phyloP scores from a whole-genome alignment of 2,797 vertebrate species.

The Gadopsis bispinosus region DNA sequence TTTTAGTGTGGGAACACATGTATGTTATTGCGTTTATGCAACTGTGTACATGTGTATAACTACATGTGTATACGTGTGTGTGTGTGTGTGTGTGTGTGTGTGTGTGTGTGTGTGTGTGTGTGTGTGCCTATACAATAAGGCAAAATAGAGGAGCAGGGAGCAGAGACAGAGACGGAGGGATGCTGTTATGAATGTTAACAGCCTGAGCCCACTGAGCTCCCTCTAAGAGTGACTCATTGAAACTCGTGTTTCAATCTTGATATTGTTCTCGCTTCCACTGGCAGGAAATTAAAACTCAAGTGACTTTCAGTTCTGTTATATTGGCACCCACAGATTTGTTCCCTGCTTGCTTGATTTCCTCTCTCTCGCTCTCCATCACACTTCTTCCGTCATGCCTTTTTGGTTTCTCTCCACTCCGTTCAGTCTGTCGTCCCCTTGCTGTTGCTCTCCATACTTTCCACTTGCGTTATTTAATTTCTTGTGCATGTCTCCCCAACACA shows the following conservation, averaged over 20 bases:
- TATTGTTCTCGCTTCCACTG: slow-evolving; percentile 69
- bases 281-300: slow-evolving; percentile 79
- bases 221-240: slow-evolving; percentile 72
- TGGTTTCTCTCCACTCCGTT: not conserved
- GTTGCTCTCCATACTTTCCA: not conserved
- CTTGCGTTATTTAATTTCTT: not conserved
- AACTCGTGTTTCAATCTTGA: slow-evolving; percentile 73
- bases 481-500: not conserved
- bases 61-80: slow-evolving; percentile 8
- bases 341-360: slow-evolving; percentile 31
- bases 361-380: slow-evolving; percentile 10
- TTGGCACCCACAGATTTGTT: slow-evolving; percentile 58
- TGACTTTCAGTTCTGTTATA: slow-evolving; percentile 57
- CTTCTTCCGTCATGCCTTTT: slow-evolving; percentile 25
- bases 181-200: slow-evolving; percentile 73
- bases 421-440: not conserved
- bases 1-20: slow-evolving; percentile 32
- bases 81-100: slow-evolving; percentile 16
- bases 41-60: not conserved
- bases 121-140: slow-evolving; percentile 36
- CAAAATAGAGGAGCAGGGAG: slow-evolving; percentile 43
- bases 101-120: slow-evolving; percentile 7
- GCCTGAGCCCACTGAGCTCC: slow-evolving; percentile 58
- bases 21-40: slow-evolving; percentile 12
- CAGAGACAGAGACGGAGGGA: slow-evolving; percentile 34